phyloP scores from a whole-genome alignment of 2,113 vertebrate species.

The Budorcas taxicolor region DNA sequence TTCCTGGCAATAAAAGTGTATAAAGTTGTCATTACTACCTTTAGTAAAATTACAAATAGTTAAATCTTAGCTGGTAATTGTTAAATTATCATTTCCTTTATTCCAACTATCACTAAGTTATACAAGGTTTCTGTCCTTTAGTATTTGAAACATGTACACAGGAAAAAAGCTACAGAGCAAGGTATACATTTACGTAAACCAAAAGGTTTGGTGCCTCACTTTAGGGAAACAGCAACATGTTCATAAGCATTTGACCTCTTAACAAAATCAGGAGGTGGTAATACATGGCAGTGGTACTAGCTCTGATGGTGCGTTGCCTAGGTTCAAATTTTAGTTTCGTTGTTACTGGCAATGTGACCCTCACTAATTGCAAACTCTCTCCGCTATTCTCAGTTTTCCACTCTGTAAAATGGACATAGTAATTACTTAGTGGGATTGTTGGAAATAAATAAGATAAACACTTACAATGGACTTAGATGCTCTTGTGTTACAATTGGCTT shows the following conservation, averaged over 20 bases:
- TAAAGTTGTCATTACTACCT: neutral
- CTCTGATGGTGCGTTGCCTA: neutral
- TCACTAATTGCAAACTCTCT: neutral
- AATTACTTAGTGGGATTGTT: neutral
- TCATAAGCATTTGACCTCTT: neutral
- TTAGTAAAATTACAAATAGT: neutral
- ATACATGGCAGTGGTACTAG: neutral
- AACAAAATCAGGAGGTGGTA: neutral
- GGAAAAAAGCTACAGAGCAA: neutral
- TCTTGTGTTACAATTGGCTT: neutral
- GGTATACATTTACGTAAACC: neutral
- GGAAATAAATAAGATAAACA: neutral
- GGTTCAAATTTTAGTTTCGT: neutral
- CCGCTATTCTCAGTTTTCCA: neutral
- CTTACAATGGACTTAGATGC: neutral
- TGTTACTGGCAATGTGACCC: neutral
- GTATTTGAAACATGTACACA: neutral
- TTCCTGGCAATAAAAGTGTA: neutral
- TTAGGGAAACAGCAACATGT: neutral
- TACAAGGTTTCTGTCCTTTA: neutral
- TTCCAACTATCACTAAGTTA: neutral
- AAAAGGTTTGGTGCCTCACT: neutral
- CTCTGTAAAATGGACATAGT: neutral
- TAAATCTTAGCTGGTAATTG: neutral
- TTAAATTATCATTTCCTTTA: neutral